Percentiles rank a stretch among this genome's conserved stretches.
phyloP scores from a whole-genome alignment of 2,113 vertebrate species.

The Morone chrysops region DNA sequence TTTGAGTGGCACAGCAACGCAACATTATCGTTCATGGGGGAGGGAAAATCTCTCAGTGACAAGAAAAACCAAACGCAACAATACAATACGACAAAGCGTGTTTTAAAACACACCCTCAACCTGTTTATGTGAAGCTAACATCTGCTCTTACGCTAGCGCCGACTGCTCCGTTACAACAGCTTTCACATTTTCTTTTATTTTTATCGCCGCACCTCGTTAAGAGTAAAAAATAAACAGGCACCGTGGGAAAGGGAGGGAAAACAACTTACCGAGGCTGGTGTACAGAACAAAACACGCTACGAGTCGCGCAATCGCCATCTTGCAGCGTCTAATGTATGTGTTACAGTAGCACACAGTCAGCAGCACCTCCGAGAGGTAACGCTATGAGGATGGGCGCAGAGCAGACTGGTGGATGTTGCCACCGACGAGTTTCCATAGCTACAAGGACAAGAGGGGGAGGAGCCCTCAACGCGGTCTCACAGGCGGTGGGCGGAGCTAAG shows the following conservation, averaged over 20 bases:
- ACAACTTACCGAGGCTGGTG: slow-evolving; percentile 77
- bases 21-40: background rate
- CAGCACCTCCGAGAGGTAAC: slow-evolving; percentile 72
- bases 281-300: slow-evolving; percentile 67
- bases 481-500: slow-evolving; percentile 52
- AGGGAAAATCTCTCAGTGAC: background rate
- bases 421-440: slow-evolving; percentile 85
- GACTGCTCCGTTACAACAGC: slow-evolving; percentile 18
- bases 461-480: slow-evolving; percentile 58
- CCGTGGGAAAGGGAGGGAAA: background rate
- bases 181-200: background rate
- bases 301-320: slow-evolving; percentile 83
- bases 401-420: slow-evolving; percentile 81
- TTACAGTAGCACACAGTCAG: slow-evolving; percentile 64
- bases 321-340: slow-evolving; percentile 69
- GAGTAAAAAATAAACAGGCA: background rate
- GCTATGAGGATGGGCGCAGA: slow-evolving; percentile 65
- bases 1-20: background rate
- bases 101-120: background rate
- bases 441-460: background rate
- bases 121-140: slow-evolving; percentile 47
- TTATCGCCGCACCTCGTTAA: slow-evolving; percentile 9
- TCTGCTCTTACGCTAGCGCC: slow-evolving; percentile 27
- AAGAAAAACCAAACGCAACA: background rate
- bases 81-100: background rate